Percentiles rank a stretch among this genome's conserved stretches.
These are phyloP conservation scores for Drosophila mayaguana DNA, from an alignment of 2,888 invertebrate species.

Conservation along the genomic window DNA sequence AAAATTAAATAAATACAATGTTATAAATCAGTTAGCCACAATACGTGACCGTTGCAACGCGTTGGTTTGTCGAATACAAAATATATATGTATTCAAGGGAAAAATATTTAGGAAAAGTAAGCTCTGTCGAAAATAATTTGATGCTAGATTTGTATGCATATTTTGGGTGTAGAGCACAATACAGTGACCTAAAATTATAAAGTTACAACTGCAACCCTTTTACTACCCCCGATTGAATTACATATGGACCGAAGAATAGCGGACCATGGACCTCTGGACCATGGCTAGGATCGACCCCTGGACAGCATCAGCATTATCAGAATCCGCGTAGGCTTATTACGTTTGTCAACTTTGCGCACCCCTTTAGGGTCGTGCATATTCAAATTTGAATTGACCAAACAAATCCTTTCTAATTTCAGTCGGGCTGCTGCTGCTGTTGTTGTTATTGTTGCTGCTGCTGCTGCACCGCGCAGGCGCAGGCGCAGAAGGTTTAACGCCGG, in stretches of 20 bases:
- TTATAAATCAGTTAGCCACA: too few relatives aligned
- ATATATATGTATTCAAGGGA: not conserved
- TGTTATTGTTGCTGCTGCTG: slow-evolving; percentile 12
- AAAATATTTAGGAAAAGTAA: slow-evolving; percentile 11
- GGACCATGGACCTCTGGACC: slow-evolving; percentile 44
- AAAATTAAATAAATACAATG: too few relatives aligned
- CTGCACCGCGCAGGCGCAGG: slow-evolving; percentile 61
- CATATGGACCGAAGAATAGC: slow-evolving; percentile 42
- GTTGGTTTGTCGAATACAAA: not conserved
- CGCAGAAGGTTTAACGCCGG: slow-evolving; percentile 71
- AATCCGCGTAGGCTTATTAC: slow-evolving; percentile 15
- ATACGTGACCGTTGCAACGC: not conserved
- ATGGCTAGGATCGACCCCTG: slow-evolving; percentile 61
- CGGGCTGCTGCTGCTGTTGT: slow-evolving; percentile 13
- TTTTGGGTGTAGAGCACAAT: slow-evolving; percentile 38
- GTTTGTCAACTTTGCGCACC: slow-evolving; percentile 59
- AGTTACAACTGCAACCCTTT: slow-evolving; percentile 74
- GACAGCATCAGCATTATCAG: slow-evolving; percentile 32
- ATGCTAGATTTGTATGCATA: slow-evolving; percentile 64
- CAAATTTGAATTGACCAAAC: slow-evolving; percentile 76
- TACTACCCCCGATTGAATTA: slow-evolving; percentile 64
- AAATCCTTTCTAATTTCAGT: slow-evolving; percentile 73
- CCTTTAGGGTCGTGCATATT: slow-evolving; percentile 55
- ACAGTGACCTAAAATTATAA: slow-evolving; percentile 76
- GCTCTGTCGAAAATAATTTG: slow-evolving; percentile 61